Conservation (phyloP, 2,113 vertebrate species). For the Nibea albiflora region DNA sequence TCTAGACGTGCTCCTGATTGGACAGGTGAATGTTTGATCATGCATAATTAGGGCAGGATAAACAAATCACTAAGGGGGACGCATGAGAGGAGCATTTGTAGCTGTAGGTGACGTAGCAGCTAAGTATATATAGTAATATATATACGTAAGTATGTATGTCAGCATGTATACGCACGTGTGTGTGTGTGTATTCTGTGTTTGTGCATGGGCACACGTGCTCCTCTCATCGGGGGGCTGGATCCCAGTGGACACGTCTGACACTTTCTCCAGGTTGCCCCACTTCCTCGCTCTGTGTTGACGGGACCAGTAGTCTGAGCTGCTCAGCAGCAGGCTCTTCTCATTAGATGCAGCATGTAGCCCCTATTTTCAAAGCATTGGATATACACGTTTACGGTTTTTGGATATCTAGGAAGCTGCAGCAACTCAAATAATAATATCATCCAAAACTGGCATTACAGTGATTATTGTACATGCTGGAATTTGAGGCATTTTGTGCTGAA, state of each 20-base stretch:
- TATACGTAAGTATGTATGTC: not conserved
- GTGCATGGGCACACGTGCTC: not conserved
- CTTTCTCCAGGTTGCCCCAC: conserved; percentile 58
- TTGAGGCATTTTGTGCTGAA: conserved; percentile 13
- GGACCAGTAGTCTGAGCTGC: conserved; percentile 35
- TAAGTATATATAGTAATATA: not conserved
- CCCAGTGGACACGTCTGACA: conserved; percentile 52
- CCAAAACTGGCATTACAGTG: conserved; percentile 31
- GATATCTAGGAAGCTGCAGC: not conserved
- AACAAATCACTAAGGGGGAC: conserved; percentile 30
- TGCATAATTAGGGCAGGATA: conserved; percentile 54
- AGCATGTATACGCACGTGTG: not conserved
- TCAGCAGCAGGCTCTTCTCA: conserved; percentile 52
- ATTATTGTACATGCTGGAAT: conserved; percentile 12
- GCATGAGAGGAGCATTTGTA: conserved; percentile 24
- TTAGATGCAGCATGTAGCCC: conserved; percentile 43
- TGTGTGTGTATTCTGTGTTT: not conserved
- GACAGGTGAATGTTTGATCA: conserved; percentile 64
- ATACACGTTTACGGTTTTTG: conserved; percentile 29
- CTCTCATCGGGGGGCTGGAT: conserved; percentile 31
- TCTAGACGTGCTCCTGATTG: conserved; percentile 47
- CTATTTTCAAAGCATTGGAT: conserved; percentile 44
- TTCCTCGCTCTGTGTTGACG: conserved; percentile 44
- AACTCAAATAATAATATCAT: conserved; percentile 30
- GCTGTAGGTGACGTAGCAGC: conserved; percentile 17